Percentiles rank a stretch among this genome's conserved stretches.
phyloP scores from a whole-genome alignment of 1,140 invertebrate species.

The Gonatopus flavifemur region DNA sequence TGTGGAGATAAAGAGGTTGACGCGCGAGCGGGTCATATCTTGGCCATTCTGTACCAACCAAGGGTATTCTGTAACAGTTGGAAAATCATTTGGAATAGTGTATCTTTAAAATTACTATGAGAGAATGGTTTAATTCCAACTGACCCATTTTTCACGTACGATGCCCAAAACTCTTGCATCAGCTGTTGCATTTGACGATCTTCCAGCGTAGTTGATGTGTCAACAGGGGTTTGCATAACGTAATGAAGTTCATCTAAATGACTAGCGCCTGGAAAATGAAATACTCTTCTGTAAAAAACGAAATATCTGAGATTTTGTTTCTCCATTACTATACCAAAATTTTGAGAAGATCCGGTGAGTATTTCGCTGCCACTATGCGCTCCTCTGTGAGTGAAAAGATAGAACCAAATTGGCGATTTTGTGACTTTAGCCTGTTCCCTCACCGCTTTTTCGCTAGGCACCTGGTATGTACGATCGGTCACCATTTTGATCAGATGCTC shows the following conservation, averaged over 20 bases:
- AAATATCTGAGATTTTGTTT: not conserved
- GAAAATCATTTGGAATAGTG: no score
- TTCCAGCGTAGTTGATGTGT: slow-evolving; percentile 32
- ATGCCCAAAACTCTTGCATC: slow-evolving; percentile 57
- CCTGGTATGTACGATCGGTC: slow-evolving; percentile 61
- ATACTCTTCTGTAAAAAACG: not conserved
- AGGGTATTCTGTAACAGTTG: no score
- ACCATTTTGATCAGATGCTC: slow-evolving; percentile 51
- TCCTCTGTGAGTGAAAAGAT: slow-evolving; percentile 60
- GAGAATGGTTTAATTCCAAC: no score
- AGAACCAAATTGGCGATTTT: slow-evolving; percentile 61
- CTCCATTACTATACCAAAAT: slow-evolving; percentile 54
- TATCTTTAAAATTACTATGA: no score
- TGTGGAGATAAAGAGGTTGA: no score
- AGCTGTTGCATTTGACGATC: slow-evolving; percentile 57
- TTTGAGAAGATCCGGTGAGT: slow-evolving; percentile 46
- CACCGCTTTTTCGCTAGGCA: slow-evolving; percentile 57
- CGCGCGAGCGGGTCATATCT: no score
- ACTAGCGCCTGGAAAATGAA: slow-evolving; percentile 54
- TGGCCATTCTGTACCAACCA: no score
- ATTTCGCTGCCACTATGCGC: slow-evolving; percentile 51
- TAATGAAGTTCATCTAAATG: slow-evolving; percentile 61
- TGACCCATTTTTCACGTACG: slow-evolving; percentile 60
- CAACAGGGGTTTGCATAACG: slow-evolving; percentile 34
- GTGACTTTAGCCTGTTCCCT: slow-evolving; percentile 55